Conservation (phyloP, 2,888 invertebrate species). For the Diplolepis rosae region DNA sequence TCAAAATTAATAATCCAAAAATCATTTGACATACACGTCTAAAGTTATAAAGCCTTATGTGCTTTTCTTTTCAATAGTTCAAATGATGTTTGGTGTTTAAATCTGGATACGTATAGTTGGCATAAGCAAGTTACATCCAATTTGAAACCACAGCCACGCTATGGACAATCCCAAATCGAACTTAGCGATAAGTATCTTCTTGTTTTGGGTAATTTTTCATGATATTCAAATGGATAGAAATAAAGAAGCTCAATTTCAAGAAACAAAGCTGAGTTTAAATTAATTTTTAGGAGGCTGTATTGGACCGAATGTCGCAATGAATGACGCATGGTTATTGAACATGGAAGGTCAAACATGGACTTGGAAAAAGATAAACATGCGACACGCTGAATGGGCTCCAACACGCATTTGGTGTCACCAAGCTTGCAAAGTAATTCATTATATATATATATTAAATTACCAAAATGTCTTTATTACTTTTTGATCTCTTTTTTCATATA, state of each 20-base stretch:
- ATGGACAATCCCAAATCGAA: constrained; percentile 93
- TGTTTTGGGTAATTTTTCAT: constrained; percentile 77
- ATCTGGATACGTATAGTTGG: constrained; percentile 87
- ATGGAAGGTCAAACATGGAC: constrained; percentile 84
- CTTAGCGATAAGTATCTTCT: constrained; percentile 86
- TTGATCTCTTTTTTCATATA: constrained; percentile 18
- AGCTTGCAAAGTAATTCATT: constrained; percentile 81
- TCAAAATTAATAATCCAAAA: no score
- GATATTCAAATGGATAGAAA: not conserved
- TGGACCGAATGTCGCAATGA: constrained; percentile 89
- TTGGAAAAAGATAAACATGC: constrained; percentile 84
- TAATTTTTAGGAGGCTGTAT: constrained; percentile 83
- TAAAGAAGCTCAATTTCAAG: no score
- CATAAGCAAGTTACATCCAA: constrained; percentile 82
- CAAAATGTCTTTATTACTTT: not conserved
- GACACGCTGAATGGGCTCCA: constrained; percentile 86
- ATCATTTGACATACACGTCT: no score
- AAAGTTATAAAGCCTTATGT: not conserved
- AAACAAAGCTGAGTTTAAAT: constrained; percentile 39
- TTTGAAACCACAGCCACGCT: constrained; percentile 86
- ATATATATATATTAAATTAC: not conserved
- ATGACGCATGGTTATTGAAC: constrained; percentile 92
- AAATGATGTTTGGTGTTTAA: constrained; percentile 93
- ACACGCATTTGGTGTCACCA: constrained; percentile 96
- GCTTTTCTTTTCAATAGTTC: constrained; percentile 71